phyloP scores from a whole-genome alignment of 1,140 invertebrate genomes.

The Penaeus indicus region DNA sequence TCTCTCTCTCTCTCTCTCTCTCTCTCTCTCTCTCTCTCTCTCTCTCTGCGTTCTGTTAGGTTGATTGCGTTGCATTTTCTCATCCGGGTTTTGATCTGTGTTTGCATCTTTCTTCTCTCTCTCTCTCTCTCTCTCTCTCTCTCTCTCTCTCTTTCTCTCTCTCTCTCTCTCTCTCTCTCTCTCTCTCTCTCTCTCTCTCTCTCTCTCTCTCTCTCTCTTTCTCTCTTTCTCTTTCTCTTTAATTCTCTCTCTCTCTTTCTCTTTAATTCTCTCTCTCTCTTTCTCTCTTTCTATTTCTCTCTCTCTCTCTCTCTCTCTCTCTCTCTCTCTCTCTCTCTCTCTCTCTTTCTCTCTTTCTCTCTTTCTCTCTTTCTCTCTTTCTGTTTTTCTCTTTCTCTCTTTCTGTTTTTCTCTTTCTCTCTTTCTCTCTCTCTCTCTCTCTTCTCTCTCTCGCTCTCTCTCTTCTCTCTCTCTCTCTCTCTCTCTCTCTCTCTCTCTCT shows the following conservation, averaged over 20 bases:
- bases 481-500: neutral
- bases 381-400: neutral
- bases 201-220: conserved; percentile 1
- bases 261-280: neutral
- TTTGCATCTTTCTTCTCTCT: neutral
- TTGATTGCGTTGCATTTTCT: too few relatives aligned
- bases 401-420: neutral
- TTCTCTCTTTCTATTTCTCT: neutral
- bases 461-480: neutral
- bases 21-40: neutral
- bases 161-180: conserved; percentile 19
- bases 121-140: too few relatives aligned
- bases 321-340: neutral
- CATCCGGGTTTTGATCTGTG: too few relatives aligned
- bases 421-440: neutral
- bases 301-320: neutral
- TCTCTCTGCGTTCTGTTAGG: too few relatives aligned
- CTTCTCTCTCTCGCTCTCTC: neutral
- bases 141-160: neutral
- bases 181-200: conserved; percentile 23
- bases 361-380: neutral
- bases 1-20: conserved; percentile 16
- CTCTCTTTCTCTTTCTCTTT: neutral
- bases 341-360: neutral
- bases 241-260: neutral